Evolutionary conservation across 2,888 invertebrate genomes (phyloP).

Genomic region (Chalcis sispes): DNA sequence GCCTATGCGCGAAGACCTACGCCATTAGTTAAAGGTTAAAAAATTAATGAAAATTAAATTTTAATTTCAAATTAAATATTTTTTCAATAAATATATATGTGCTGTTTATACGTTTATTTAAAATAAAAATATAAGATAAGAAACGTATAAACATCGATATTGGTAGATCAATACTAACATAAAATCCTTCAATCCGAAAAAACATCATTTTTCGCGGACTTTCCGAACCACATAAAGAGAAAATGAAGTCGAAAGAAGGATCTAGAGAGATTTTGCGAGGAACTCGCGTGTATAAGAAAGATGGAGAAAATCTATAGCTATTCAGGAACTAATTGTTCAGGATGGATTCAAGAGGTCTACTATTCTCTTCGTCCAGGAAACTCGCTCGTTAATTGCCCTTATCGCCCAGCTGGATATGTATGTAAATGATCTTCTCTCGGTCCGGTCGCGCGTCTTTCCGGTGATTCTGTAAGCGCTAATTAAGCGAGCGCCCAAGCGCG

Average conservation of each 20-base stretch:
- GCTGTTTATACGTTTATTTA: no score
- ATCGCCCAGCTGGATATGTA: slow-evolving; percentile 42
- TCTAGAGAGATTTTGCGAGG: background rate
- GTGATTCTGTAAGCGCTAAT: slow-evolving; percentile 31
- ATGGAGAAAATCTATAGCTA: no score
- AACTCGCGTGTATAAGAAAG: no score
- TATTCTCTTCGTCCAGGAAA: slow-evolving; percentile 1
- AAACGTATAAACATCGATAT: no score
- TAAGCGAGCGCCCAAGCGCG: slow-evolving; percentile 27
- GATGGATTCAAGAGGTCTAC: no score
- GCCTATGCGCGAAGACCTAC: no score
- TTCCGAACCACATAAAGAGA: background rate
- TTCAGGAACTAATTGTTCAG: slow-evolving; percentile 35
- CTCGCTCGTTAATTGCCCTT: slow-evolving; percentile 42
- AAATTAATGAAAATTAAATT: no score
- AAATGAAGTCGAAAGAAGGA: background rate
- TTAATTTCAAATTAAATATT: no score
- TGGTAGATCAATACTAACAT: background rate
- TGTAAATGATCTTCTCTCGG: slow-evolving; percentile 1
- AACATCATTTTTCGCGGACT: no score
- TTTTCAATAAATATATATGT: no score
- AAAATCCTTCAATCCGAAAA: background rate
- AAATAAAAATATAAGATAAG: no score
- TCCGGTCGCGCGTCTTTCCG: background rate
- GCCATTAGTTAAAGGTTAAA: no score